Evolutionary conservation across 2,113 vertebrate species (phyloP), one percentile per base, ranked within the genome.

Genomic region (Oxyruncus cristatus): DNA sequence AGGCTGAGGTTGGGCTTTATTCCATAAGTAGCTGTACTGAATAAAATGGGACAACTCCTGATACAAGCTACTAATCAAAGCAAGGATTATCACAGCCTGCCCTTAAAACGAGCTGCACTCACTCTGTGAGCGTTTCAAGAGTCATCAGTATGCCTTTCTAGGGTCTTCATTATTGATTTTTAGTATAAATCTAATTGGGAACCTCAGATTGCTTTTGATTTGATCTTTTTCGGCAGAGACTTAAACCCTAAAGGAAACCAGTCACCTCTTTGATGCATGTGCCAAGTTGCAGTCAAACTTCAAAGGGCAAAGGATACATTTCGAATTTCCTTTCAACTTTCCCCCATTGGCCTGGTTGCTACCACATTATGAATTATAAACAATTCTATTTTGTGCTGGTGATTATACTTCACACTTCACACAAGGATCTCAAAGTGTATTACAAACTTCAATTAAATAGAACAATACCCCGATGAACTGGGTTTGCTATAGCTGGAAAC

Each of bases 221-320:
- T 94, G 46, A 84, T 93, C 73, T 94, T 87, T 88, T 96, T n/a
- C 4, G 22, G 63, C 78, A 78, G 61, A 92, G 61, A 76, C n/a
- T 86, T 56, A 96, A 92, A 92, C 87, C 94, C 93, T 95, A 18
- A 97, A 97, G 96, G 91, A 96, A 97, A 44, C 81, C 17, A 68
- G 88, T 94, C 92, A 93, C 94, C 86, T 92, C 91, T 97, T 97
- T 96, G 94, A 95, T 97, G 89, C 77, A 4, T 73, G 71, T 94
- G 96, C 95, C 96, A 97, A 97, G 81, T 67, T 90, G 68, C 84
- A 92, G 74, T 89, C 91, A 93, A 85, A 96, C 97, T 96, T 97
- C 94, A 97, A 97, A 97, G 96, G 92, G 78, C 94, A 96, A 97
- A 93, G 91, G 94, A 85, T 95, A 93, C 75, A 74, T 95, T 96